Evolutionary conservation across 1,140 invertebrate species (phyloP).

Genomic region (Lasioglossum albipes): DNA sequence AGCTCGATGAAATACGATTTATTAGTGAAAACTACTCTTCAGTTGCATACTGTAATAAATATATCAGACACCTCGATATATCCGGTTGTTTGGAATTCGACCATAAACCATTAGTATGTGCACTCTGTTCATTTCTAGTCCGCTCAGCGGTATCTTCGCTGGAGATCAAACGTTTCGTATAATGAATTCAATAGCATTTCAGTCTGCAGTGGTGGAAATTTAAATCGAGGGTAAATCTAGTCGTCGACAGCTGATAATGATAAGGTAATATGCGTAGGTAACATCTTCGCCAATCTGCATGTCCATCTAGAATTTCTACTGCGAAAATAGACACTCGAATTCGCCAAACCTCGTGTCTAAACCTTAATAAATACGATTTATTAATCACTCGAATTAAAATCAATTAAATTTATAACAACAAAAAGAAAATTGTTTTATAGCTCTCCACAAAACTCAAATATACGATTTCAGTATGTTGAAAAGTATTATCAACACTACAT

Average conservation of each 20-base stretch:
- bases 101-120: conserved; percentile 8
- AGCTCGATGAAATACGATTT: too few relatives aligned
- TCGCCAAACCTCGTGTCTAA: background rate
- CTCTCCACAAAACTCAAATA: too few relatives aligned
- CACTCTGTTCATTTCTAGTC: background rate
- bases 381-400: background rate
- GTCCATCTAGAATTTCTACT: background rate
- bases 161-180: conserved; percentile 20
- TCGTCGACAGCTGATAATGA: background rate
- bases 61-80: too few relatives aligned
- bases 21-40: too few relatives aligned
- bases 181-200: conserved; percentile 3
- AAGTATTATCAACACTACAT: too few relatives aligned
- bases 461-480: too few relatives aligned
- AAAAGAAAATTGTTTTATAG: too few relatives aligned
- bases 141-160: conserved; percentile 9
- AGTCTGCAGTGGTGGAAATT: background rate
- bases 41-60: too few relatives aligned
- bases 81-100: too few relatives aligned
- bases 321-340: background rate
- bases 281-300: background rate
- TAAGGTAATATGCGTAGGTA: background rate
- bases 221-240: background rate
- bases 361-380: background rate
- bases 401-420: too few relatives aligned